phyloP scores from a whole-genome alignment of 2,797 vertebrate genomes.

The Pseudomugil gertrudae region DNA sequence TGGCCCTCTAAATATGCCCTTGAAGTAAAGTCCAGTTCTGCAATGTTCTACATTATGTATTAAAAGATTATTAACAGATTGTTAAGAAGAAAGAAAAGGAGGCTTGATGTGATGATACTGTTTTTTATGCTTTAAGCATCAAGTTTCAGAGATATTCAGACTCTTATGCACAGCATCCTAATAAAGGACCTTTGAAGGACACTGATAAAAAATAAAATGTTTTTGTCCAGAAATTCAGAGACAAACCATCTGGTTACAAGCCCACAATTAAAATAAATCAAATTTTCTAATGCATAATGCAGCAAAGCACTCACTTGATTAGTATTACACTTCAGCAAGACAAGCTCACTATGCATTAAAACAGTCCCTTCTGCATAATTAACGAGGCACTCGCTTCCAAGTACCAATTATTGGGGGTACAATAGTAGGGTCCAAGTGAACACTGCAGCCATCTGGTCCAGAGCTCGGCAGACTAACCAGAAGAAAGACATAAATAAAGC shows the following conservation, averaged over 20 bases:
- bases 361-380: constrained; percentile 75
- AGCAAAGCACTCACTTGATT: constrained; percentile 70
- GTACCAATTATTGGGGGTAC: constrained; percentile 69
- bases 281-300: constrained; percentile 67
- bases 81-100: background rate
- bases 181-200: constrained; percentile 31
- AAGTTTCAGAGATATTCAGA: background rate
- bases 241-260: constrained; percentile 38
- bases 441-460: constrained; percentile 72
- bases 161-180: background rate
- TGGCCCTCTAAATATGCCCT: background rate
- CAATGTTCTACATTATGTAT: constrained; percentile 3
- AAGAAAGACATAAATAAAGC: constrained; percentile 64
- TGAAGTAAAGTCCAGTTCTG: background rate
- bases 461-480: constrained; percentile 49
- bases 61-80: constrained; percentile 3
- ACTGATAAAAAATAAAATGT: background rate
- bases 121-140: background rate
- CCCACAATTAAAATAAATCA: constrained; percentile 62
- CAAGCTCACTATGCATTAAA: constrained; percentile 62
- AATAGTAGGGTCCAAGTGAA: constrained; percentile 66
- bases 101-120: too few species aligned
- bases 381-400: constrained; percentile 73
- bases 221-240: constrained; percentile 32
- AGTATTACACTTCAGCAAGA: constrained; percentile 63